phyloP scores from a whole-genome alignment of 2,797 vertebrate genomes.

The Schizopygopsis pylzovi region DNA sequence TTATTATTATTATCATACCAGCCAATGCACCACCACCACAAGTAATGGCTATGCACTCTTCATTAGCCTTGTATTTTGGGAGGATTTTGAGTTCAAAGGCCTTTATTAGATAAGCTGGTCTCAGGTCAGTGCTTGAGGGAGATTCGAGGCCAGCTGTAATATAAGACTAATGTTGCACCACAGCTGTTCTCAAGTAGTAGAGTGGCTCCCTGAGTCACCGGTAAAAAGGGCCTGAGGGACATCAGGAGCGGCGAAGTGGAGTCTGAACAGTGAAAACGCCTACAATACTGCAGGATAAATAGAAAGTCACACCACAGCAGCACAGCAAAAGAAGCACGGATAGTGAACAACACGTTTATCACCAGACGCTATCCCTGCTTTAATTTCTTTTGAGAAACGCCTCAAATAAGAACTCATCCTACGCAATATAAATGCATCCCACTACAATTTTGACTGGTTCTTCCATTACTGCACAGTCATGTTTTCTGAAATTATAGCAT shows the following conservation, averaged over 20 bases:
- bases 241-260: not conserved
- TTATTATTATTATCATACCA: slow-evolving; percentile 34
- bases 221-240: slow-evolving; percentile 24
- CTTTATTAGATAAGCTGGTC: slow-evolving; percentile 38
- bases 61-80: slow-evolving; percentile 23
- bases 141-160: slow-evolving; percentile 46
- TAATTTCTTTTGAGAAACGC: not conserved
- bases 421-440: not conserved
- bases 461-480: slow-evolving; percentile 8
- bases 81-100: slow-evolving; percentile 20
- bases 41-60: slow-evolving; percentile 8
- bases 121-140: slow-evolving; percentile 35
- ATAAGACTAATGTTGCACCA: slow-evolving; percentile 26
- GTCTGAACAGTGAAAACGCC: slow-evolving; percentile 27
- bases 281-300: not conserved
- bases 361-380: not conserved
- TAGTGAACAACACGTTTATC: not conserved
- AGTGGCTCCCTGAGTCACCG: slow-evolving; percentile 44
- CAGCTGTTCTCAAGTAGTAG: slow-evolving; percentile 34
- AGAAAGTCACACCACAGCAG: not conserved
- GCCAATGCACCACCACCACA: not conserved
- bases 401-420: slow-evolving; percentile 2
- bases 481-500: not conserved
- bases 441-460: not conserved
- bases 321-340: not conserved